A percentile compares a stretch with the other conserved stretches of the same genome.
These are phyloP conservation scores for Eulemur albifrons DNA, from an alignment of 2,797 vertebrate genomes.

Conservation along the genomic window DNA sequence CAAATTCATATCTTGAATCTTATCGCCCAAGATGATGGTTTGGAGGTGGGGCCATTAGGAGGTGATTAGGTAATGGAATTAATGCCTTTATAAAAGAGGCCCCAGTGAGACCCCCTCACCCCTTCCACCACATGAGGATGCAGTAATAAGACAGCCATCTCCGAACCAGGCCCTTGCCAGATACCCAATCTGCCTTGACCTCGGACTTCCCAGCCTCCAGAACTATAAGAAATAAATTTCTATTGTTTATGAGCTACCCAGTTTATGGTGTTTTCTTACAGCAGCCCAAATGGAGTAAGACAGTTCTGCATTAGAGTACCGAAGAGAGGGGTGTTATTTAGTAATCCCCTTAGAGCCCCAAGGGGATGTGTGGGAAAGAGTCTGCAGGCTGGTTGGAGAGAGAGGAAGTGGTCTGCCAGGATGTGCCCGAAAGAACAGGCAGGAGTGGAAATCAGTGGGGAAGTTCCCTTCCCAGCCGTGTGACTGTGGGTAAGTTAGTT, in stretches of 20 bases:
- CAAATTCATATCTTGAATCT: background rate
- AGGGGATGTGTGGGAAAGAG: background rate
- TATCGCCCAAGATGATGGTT: background rate
- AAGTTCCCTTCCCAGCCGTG: background rate
- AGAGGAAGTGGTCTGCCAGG: background rate
- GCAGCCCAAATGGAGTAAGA: background rate
- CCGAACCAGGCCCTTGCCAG: background rate
- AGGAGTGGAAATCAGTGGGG: background rate
- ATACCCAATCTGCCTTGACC: background rate
- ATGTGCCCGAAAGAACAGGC: background rate
- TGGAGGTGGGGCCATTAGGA: background rate
- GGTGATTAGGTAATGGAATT: background rate
- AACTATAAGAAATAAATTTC: background rate
- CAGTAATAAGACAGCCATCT: background rate
- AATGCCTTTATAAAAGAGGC: background rate
- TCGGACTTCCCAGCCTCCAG: background rate
- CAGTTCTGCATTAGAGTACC: background rate
- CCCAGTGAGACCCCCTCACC: background rate
- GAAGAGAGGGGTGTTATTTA: background rate
- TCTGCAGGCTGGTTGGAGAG: background rate
- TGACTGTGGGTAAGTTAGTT: background rate
- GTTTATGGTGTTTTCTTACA: background rate
- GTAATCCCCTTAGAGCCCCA: background rate
- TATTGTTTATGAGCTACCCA: background rate
- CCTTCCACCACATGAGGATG: background rate